Evolutionary conservation across 2,113 vertebrate species (phyloP).

Genomic region (Poecile atricapillus): DNA sequence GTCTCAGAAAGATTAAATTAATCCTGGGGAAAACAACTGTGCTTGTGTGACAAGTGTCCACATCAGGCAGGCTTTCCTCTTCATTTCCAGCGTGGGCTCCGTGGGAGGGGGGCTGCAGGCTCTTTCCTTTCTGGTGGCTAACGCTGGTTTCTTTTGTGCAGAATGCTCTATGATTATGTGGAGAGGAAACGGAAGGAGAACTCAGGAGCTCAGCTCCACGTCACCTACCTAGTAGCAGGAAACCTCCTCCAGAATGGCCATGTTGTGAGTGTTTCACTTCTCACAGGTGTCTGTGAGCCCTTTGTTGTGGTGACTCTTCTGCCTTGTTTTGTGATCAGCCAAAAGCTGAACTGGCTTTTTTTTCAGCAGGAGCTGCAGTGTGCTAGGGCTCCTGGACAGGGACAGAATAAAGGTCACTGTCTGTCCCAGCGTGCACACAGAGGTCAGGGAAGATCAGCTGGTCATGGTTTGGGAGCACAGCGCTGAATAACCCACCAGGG

Average conservation of each 20-base stretch:
- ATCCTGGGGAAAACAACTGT: not conserved
- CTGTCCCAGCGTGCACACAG: not conserved
- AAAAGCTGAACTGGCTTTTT: not conserved
- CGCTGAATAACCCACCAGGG: accelerated
- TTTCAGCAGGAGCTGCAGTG: too few species aligned
- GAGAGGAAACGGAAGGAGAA: conserved; percentile 91
- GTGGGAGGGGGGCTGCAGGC: not conserved
- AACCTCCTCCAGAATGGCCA: conserved; percentile 81
- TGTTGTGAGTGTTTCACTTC: conserved; percentile 69
- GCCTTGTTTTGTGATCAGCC: not conserved
- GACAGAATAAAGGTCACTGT: accelerated
- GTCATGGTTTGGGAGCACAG: not conserved
- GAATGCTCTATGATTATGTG: conserved; percentile 94
- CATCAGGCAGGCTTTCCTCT: not conserved
- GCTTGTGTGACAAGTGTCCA: not conserved
- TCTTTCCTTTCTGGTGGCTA: not conserved
- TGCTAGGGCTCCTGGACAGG: not conserved
- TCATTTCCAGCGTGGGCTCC: not conserved
- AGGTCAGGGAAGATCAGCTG: not conserved
- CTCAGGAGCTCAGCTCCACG: conserved; percentile 82
- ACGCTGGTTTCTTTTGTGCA: not conserved
- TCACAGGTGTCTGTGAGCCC: not conserved
- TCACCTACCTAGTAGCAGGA: conserved; percentile 91
- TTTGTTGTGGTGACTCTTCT: not conserved
- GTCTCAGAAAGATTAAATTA: not conserved